Percentiles rank a stretch among this genome's conserved stretches.
Conservation (phyloP, 2,797 vertebrate species). For the Macrochelys suwanniensis region DNA sequence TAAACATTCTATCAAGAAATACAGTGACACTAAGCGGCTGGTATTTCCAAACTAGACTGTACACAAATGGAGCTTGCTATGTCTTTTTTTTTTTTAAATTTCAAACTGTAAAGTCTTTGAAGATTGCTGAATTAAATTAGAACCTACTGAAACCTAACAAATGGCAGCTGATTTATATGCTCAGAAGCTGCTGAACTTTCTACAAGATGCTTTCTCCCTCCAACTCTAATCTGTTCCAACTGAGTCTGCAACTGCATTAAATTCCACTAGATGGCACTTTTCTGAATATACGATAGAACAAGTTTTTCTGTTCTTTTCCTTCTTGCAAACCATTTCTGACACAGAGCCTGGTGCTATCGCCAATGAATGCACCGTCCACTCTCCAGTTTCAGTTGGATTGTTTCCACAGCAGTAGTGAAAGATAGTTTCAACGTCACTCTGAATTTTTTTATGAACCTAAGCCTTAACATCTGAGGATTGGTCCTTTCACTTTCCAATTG, state of each 20-base stretch:
- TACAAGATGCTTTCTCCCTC: too few relatives aligned
- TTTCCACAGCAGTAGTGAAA: neutral
- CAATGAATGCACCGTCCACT: neutral
- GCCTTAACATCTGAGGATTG: neutral
- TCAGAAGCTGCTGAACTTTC: neutral
- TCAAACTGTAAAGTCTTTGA: neutral
- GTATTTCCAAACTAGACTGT: neutral
- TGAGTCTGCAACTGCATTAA: neutral
- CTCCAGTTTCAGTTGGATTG: neutral
- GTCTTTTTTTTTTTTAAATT: neutral
- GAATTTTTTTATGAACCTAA: neutral
- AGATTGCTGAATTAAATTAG: neutral
- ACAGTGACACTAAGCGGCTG: neutral
- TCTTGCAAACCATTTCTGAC: neutral
- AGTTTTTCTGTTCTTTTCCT: neutral
- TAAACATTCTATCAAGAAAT: constrained; percentile 37
- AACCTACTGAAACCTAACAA: neutral
- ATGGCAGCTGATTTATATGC: neutral
- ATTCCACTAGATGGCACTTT: neutral
- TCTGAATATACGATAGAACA: neutral
- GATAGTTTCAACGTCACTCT: neutral
- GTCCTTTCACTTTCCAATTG: neutral
- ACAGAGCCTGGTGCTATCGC: neutral
- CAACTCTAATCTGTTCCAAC: neutral
- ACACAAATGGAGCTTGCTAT: neutral